Percentiles rank a stretch among this genome's conserved stretches.
phyloP scores from a whole-genome alignment of 2,113 vertebrate genomes.

The Seriola quinqueradiata region DNA sequence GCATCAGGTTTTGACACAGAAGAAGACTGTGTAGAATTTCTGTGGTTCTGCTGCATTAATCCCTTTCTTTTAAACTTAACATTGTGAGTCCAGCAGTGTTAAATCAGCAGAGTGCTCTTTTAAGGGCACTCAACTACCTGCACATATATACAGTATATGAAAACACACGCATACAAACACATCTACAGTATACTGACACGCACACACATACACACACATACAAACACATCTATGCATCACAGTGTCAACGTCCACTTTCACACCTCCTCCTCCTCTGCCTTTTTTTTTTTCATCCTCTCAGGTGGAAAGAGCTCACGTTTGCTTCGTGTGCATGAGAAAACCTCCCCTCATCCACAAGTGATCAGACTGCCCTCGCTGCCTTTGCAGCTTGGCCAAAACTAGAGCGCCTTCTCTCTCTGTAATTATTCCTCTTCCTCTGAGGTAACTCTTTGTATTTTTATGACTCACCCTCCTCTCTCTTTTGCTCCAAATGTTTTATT shows the following conservation, averaged over 20 bases:
- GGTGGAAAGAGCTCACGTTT: neutral
- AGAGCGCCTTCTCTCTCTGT: slow-evolving; percentile 1
- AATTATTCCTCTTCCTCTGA: slow-evolving; percentile 20
- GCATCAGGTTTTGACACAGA: neutral
- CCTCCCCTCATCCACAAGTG: neutral
- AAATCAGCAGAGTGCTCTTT: neutral
- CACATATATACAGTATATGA: neutral
- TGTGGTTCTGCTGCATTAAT: neutral
- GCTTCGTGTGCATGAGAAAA: neutral
- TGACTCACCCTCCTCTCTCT: slow-evolving; percentile 29
- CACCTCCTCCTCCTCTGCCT: neutral
- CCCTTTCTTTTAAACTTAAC: no score
- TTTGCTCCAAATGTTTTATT: slow-evolving; percentile 5
- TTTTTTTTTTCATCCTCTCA: neutral
- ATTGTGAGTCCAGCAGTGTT: no score
- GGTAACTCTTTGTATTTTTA: slow-evolving; percentile 12
- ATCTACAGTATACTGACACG: neutral
- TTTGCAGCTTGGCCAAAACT: slow-evolving; percentile 3
- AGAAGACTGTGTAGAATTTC: neutral
- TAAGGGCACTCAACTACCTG: neutral
- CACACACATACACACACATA: neutral
- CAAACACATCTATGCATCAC: neutral
- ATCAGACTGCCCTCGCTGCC: neutral
- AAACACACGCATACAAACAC: neutral
- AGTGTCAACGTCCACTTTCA: neutral